These are phyloP conservation scores for Parasteatoda tepidariorum DNA, from an alignment of 1,140 invertebrate species.

Conservation along the genomic window DNA sequence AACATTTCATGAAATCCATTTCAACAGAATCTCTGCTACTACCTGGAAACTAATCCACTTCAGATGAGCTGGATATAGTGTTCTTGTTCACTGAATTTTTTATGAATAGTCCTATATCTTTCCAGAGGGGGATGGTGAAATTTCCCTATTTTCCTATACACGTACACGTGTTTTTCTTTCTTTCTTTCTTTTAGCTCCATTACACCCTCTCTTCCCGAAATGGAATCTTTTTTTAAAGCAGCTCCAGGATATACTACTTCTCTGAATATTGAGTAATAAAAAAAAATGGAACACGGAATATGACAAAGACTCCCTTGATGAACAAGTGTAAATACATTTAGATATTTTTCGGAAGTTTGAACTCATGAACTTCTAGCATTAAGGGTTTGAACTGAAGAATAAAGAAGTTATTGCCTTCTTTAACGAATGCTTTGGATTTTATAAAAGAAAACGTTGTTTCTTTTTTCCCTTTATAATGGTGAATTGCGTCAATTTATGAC, in stretches of 20 bases:
- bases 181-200: background rate
- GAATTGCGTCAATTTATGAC: too few relatives aligned
- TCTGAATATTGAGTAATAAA: background rate
- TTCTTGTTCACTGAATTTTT: constrained; percentile 37
- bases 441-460: background rate
- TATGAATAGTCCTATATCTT: constrained; percentile 25
- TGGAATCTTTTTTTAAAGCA: too few relatives aligned
- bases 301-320: background rate
- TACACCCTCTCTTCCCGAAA: background rate
- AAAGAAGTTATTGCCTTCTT: background rate
- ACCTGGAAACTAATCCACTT: constrained; percentile 21
- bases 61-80: background rate
- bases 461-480: background rate
- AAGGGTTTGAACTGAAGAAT: background rate
- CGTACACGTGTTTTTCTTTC: too few relatives aligned
- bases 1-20: constrained; percentile 18
- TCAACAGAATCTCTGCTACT: constrained; percentile 34
- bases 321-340: background rate
- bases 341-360: background rate
- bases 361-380: background rate
- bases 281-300: background rate
- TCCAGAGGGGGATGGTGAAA: too few relatives aligned
- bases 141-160: too few relatives aligned
- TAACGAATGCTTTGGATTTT: background rate
- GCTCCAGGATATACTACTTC: too few relatives aligned